phyloP scores from a whole-genome alignment of 1,140 invertebrate genomes.

The Pseudachorutes palmiensis region DNA sequence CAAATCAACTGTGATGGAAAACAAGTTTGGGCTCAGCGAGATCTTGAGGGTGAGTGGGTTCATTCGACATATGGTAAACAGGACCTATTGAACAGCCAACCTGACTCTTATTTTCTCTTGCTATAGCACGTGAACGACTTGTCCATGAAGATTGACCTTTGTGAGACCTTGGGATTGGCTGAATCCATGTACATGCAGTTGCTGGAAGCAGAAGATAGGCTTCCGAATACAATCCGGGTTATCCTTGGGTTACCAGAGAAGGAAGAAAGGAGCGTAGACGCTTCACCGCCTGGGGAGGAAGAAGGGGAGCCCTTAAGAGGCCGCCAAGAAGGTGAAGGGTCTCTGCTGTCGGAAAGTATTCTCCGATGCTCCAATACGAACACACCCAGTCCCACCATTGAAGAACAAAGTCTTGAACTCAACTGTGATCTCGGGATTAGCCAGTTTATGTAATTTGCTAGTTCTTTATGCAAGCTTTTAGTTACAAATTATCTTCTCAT shows the following conservation, averaged over 20 bases:
- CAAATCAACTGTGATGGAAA: slow-evolving; percentile 54
- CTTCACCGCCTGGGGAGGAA: background rate
- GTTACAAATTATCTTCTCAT: background rate
- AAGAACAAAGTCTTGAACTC: slow-evolving; percentile 22
- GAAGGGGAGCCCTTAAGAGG: background rate
- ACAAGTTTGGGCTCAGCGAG: slow-evolving; percentile 58
- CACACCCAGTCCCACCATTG: background rate
- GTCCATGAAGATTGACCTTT: slow-evolving; percentile 50
- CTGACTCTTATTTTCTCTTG: slow-evolving; percentile 35
- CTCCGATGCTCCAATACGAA: background rate
- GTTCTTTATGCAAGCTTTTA: background rate
- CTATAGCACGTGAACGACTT: slow-evolving; percentile 57
- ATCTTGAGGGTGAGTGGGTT: slow-evolving; percentile 52
- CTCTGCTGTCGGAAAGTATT: slow-evolving; percentile 2
- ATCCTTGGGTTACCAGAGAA: slow-evolving; percentile 30
- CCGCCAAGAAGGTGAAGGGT: background rate
- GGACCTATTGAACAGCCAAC: too few species aligned
- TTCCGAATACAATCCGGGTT: slow-evolving; percentile 30
- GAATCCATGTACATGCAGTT: slow-evolving; percentile 51
- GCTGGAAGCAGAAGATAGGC: slow-evolving; percentile 26
- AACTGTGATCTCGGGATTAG: slow-evolving; percentile 27
- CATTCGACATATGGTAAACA: too few species aligned
- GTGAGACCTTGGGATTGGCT: slow-evolving; percentile 48
- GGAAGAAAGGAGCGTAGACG: slow-evolving; percentile 9
- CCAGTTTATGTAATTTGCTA: slow-evolving; percentile 22